Conservation (phyloP, 2,888 invertebrate species). For the Gonocerus acuteangulatus region DNA sequence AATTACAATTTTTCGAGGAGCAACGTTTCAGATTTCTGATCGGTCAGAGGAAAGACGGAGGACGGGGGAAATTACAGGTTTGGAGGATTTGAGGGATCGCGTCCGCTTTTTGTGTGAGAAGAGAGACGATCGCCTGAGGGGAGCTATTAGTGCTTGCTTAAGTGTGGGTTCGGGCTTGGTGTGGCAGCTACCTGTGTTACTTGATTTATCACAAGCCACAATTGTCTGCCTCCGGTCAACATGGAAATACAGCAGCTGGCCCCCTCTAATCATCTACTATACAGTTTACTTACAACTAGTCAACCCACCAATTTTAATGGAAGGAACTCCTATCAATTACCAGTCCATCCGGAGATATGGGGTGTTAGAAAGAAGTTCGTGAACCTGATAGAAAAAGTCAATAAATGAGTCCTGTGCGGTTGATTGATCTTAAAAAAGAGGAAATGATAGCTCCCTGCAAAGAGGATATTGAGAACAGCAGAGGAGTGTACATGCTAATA, state of each 20-base stretch:
- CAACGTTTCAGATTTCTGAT: neutral
- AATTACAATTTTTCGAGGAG: neutral
- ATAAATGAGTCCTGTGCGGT: too few species aligned
- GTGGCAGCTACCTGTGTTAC: constrained; percentile 11
- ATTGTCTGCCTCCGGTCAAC: constrained; percentile 5
- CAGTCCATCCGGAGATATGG: too few species aligned
- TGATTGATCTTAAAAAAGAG: too few species aligned
- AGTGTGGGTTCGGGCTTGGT: neutral
- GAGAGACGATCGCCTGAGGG: neutral
- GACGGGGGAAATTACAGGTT: constrained; percentile 11
- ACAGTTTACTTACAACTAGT: too few species aligned
- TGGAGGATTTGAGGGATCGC: constrained; percentile 7
- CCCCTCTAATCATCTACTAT: neutral
- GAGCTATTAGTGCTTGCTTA: constrained; percentile 6
- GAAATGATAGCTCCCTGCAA: too few species aligned
- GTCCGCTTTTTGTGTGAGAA: neutral
- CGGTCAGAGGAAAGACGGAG: neutral
- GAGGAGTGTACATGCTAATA: too few species aligned
- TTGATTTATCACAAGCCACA: constrained; percentile 16
- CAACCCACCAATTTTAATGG: too few species aligned
- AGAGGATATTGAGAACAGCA: too few species aligned
- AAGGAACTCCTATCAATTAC: too few species aligned
- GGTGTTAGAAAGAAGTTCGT: too few species aligned
- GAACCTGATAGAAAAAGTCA: too few species aligned
- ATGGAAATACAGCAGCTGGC: neutral